Base-by-base conservation (phyloP, 2,797 vertebrate species). In the Oreonectes daqikongensis region DNA sequence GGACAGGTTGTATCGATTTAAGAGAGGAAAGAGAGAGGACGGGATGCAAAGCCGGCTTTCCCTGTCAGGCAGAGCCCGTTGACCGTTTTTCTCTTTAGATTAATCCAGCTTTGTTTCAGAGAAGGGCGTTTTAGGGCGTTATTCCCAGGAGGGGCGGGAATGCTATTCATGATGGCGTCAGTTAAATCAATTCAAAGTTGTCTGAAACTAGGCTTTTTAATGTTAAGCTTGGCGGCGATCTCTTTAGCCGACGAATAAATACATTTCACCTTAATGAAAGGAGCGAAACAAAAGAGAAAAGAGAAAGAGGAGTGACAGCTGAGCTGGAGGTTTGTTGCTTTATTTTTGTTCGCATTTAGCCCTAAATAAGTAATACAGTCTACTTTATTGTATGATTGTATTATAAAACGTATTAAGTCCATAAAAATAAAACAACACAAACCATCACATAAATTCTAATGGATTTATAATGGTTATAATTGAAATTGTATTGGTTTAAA, bases 1-100 rank as follows among this genome's bases (percentile, higher is more conserved):
- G 93, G 92, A 93, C 92, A 93, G 91, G 86, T 90, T 69, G 55
- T 83, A 92, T 92, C 88, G 90, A 93, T 92, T 91, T 88, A 42
- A 42, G 40, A 42, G 40, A 42, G 40, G 12, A 10, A 42, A 77
- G 83, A 82, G 87, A 77, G 86, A 81, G 84, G 79, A 48, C 72
- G 82, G 72, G 79, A 85, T 70, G 87, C 82, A 87, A 85, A 90
- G 87, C 87, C 88, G 84, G 88, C 86, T 89, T 88, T 82, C 83
- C 85, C 90, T 87, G 92, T 90, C 73, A 88, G 88, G 88, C 90
- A 88, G 89, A 92, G 90, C 86, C 90, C 87, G 89, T 83, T 85
- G 83, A 85, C 86, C 81, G 79, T 84, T 85, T 81, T 84, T 81
- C 77, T 61, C 74, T 84, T 85, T 92, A 92, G 90, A 91, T 92